These are phyloP conservation scores for Philopedon plagiatum DNA, from an alignment of 2,888 invertebrate species.

Conservation along the genomic window DNA sequence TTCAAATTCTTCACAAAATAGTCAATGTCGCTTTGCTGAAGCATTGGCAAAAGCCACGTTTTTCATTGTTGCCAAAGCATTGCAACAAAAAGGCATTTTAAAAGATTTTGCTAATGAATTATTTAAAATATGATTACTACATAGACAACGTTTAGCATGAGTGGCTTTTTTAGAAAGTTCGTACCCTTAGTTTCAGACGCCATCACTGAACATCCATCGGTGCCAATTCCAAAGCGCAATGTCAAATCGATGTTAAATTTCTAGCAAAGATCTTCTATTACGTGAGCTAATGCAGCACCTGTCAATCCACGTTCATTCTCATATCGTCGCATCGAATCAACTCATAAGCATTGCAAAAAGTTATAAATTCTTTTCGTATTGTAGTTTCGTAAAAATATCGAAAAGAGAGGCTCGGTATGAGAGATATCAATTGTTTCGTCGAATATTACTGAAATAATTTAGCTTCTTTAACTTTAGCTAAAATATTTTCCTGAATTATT, in stretches of 20 bases:
- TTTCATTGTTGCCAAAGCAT: neutral
- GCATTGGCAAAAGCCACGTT: neutral
- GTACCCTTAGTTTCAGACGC: neutral
- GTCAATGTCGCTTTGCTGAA: neutral
- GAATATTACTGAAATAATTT: slow-evolving; percentile 4
- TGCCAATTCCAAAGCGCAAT: slow-evolving; percentile 6
- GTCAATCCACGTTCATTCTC: neutral
- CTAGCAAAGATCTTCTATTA: neutral
- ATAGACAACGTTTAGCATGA: neutral
- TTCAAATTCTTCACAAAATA: neutral
- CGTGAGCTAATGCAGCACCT: neutral
- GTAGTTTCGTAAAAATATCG: neutral
- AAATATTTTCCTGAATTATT: slow-evolving; percentile 10
- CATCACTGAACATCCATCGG: slow-evolving; percentile 1
- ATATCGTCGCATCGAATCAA: neutral
- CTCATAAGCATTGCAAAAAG: neutral
- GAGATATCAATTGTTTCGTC: slow-evolving; percentile 7
- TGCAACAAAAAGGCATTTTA: neutral
- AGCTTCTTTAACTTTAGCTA: slow-evolving; percentile 14
- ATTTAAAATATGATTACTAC: neutral
- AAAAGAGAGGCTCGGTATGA: neutral
- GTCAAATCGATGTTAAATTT: neutral
- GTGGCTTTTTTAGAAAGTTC: neutral
- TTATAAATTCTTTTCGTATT: neutral
- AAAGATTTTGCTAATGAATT: neutral